These are phyloP conservation scores for Arrhamphus sclerolepis DNA, from an alignment of 2,797 vertebrate species.

Conservation along the genomic window DNA sequence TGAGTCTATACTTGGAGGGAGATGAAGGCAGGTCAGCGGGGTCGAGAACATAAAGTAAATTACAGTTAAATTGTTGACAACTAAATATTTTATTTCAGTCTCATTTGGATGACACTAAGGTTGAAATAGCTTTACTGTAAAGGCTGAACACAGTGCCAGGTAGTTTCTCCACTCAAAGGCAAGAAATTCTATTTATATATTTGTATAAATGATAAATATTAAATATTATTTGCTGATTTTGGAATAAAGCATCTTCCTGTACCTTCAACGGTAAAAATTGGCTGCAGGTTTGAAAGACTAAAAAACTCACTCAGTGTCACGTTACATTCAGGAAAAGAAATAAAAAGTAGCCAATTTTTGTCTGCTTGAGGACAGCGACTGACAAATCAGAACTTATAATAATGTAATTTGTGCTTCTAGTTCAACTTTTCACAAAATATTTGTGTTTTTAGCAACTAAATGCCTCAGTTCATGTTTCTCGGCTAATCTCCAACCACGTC, in stretches of 20 bases:
- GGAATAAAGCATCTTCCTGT: neutral
- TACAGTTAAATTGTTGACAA: neutral
- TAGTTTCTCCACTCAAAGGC: slow-evolving; percentile 3
- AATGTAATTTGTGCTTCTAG: no score
- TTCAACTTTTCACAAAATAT: no score
- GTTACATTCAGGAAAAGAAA: no score
- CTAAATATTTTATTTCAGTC: slow-evolving; percentile 3
- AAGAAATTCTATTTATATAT: slow-evolving; percentile 6
- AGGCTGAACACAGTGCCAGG: neutral
- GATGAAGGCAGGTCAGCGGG: neutral
- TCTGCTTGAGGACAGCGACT: slow-evolving; percentile 2
- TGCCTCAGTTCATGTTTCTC: no score
- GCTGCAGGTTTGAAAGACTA: neutral
- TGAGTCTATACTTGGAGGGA: slow-evolving; percentile 13
- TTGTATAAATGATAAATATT: neutral
- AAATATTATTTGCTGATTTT: neutral
- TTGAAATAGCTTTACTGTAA: slow-evolving; percentile 8
- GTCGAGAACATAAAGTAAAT: slow-evolving; percentile 7
- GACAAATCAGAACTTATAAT: no score
- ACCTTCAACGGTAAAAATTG: neutral
- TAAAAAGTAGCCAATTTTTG: neutral
- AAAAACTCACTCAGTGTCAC: neutral
- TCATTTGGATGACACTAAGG: slow-evolving; percentile 5
- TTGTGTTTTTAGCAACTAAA: no score
- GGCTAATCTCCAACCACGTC: no score